These are phyloP conservation scores for Meteorus cinctellus DNA, from an alignment of 2,888 invertebrate species.

Conservation along the genomic window DNA sequence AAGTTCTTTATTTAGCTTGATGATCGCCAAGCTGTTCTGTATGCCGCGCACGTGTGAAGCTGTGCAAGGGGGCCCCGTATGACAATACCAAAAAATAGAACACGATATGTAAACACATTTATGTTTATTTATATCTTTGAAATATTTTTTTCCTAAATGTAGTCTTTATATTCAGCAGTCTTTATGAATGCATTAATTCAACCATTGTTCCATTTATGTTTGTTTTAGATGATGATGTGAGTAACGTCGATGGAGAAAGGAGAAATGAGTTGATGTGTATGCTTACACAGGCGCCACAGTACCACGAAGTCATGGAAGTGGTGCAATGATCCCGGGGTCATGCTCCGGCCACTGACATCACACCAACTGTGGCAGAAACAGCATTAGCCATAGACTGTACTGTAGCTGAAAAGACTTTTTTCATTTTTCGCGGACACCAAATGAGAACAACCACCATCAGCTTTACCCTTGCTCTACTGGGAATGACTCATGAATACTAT, in stretches of 20 bases:
- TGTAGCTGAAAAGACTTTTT: background rate
- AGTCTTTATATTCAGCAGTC: background rate
- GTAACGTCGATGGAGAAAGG: slow-evolving; percentile 30
- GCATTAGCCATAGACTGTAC: slow-evolving; percentile 25
- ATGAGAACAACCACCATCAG: background rate
- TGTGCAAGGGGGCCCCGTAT: background rate
- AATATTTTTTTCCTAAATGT: too few species aligned
- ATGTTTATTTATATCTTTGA: background rate
- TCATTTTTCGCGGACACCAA: background rate
- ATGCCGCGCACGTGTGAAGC: slow-evolving; percentile 31
- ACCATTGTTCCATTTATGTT: background rate
- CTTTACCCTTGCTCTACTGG: background rate
- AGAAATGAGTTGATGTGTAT: slow-evolving; percentile 11
- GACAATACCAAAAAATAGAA: too few species aligned
- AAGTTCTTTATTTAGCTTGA: slow-evolving; percentile 12
- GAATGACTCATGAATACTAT: background rate
- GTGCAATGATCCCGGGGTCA: slow-evolving; percentile 70
- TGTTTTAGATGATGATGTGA: slow-evolving; percentile 31
- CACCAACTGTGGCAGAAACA: slow-evolving; percentile 54
- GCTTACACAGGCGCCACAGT: slow-evolving; percentile 12
- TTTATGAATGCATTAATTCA: background rate
- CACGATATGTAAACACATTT: background rate
- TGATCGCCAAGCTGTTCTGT: background rate
- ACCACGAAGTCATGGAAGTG: slow-evolving; percentile 55
- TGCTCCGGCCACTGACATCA: slow-evolving; percentile 71